A percentile compares a stretch with the other conserved stretches of the same genome.
Evolutionary conservation across 2,888 invertebrate species (phyloP).

Genomic region (Xestia xanthographa): DNA sequence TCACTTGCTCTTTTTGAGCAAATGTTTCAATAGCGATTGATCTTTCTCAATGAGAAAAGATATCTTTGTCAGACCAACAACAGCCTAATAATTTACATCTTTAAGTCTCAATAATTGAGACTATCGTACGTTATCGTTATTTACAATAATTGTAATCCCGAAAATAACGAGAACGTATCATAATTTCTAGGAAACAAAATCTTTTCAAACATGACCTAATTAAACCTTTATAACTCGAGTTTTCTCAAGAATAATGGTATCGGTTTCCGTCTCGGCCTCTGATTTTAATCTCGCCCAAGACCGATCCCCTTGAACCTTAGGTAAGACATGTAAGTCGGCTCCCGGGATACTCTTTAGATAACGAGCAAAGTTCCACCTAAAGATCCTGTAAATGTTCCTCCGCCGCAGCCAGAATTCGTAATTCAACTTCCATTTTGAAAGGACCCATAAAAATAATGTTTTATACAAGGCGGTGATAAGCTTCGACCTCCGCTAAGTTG

Average conservation of each 20-base stretch:
- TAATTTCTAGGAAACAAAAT: background rate
- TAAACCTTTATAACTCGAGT: conserved; percentile 41
- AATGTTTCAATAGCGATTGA: background rate
- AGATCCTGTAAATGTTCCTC: conserved; percentile 75
- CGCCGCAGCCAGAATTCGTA: conserved; percentile 73
- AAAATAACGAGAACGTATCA: background rate
- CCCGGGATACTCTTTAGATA: conserved; percentile 72
- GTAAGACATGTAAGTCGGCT: conserved; percentile 68
- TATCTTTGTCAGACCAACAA: background rate
- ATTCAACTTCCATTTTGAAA: conserved; percentile 72
- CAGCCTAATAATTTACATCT: background rate
- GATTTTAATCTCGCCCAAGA: conserved; percentile 61
- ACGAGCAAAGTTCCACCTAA: conserved; percentile 74
- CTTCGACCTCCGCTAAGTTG: conserved; percentile 49
- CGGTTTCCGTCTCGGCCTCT: conserved; percentile 48
- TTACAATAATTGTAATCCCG: background rate
- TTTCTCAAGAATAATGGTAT: conserved; percentile 58
- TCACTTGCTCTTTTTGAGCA: background rate
- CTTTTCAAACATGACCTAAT: conserved; percentile 47
- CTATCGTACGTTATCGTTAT: too few relatives aligned
- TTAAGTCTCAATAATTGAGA: too few relatives aligned
- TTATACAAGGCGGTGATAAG: conserved; percentile 65
- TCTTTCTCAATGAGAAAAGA: background rate
- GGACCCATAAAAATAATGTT: conserved; percentile 69
- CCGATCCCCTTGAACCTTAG: conserved; percentile 61